Conservation (phyloP, 2,888 invertebrate species). For the Eupithecia inturbata region DNA sequence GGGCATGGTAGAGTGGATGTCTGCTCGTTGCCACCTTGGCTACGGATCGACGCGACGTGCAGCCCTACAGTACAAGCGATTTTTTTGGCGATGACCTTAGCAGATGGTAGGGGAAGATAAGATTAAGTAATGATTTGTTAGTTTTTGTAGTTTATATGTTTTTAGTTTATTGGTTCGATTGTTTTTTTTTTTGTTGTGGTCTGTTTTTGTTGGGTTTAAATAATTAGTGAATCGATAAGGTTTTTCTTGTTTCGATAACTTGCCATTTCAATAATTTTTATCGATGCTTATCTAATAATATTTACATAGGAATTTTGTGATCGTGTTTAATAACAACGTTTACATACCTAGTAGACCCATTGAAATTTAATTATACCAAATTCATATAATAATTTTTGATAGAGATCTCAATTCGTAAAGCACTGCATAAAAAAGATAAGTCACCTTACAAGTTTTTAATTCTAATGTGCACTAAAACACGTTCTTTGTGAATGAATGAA, state of each 20-base stretch:
- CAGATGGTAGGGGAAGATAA: constrained; percentile 43
- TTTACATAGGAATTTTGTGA: background rate
- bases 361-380: background rate
- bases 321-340: background rate
- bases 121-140: constrained; percentile 43
- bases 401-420: background rate
- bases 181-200: background rate
- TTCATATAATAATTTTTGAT: background rate
- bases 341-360: background rate
- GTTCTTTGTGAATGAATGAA: constrained; percentile 25
- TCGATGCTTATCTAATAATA: background rate
- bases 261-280: background rate
- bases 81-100: constrained; percentile 42
- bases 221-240: background rate
- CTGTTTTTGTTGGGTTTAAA: background rate
- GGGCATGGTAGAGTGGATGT: constrained; percentile 33
- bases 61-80: constrained; percentile 29
- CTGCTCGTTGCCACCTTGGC: constrained; percentile 24
- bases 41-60: constrained; percentile 4
- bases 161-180: constrained; percentile 25
- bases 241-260: background rate
- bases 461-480: constrained; percentile 17
- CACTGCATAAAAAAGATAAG: constrained; percentile 13
- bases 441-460: constrained; percentile 18
- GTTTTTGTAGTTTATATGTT: constrained; percentile 10